Conservation (phyloP, 2,113 vertebrate species). For the Colistium nudipinnis region DNA sequence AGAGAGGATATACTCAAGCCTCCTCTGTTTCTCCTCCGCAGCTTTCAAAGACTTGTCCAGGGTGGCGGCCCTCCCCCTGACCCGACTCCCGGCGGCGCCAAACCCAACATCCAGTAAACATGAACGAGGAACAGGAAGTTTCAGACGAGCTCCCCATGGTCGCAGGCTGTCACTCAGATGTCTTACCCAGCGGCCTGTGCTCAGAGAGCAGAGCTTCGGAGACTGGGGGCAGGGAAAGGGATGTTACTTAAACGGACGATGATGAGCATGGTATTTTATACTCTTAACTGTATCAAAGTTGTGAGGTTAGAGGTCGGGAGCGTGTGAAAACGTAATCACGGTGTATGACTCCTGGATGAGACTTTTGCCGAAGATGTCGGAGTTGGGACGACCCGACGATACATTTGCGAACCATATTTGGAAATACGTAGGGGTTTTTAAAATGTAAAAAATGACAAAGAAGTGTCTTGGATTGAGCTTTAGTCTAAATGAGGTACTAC, state of each 20-base stretch:
- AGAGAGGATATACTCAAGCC: neutral
- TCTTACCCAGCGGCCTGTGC: conserved; percentile 79
- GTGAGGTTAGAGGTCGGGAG: conserved; percentile 37
- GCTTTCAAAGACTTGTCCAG: conserved; percentile 76
- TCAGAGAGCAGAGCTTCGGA: conserved; percentile 46
- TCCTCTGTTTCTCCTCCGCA: conserved; percentile 38
- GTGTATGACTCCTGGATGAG: conserved; percentile 39
- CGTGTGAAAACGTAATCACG: conserved; percentile 34
- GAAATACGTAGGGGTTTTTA: conserved; percentile 45
- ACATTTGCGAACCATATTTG: conserved; percentile 21
- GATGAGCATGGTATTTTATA: conserved; percentile 61
- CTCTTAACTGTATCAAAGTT: conserved; percentile 53
- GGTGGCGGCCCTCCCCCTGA: conserved; percentile 76
- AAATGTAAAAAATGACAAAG: conserved; percentile 41
- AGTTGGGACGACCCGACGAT: conserved; percentile 25
- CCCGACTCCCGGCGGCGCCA: conserved; percentile 79
- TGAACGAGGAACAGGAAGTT: conserved; percentile 31
- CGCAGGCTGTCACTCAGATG: conserved; percentile 78
- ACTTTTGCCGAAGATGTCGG: conserved; percentile 38
- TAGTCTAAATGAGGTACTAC: conserved; percentile 56
- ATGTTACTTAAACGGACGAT: conserved; percentile 44
- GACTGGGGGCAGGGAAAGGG: conserved; percentile 39
- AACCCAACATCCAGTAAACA: conserved; percentile 78
- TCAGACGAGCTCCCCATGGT: conserved; percentile 54
- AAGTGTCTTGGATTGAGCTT: conserved; percentile 60